phyloP scores from a whole-genome alignment of 2,888 invertebrate genomes.

The Hedya salicella region DNA sequence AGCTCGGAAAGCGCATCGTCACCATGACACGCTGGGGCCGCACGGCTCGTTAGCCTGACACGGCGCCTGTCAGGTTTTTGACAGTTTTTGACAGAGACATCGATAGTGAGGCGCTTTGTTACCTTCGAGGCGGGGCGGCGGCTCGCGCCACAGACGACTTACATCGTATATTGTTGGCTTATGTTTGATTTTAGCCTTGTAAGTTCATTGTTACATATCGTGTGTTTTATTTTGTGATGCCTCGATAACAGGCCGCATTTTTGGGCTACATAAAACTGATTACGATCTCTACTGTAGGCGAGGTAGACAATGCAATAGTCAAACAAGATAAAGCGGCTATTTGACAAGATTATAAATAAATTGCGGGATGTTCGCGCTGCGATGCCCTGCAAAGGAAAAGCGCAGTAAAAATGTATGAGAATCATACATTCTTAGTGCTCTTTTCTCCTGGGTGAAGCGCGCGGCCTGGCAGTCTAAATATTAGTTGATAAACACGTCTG shows the following conservation, averaged over 20 bases:
- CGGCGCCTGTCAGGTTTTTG: constrained; percentile 82
- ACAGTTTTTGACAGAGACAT: constrained; percentile 85
- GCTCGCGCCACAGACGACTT: constrained; percentile 55
- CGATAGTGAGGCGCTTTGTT: constrained; percentile 80
- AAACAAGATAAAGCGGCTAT: constrained; percentile 32
- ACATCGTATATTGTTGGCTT: constrained; percentile 76
- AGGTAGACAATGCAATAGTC: constrained; percentile 33
- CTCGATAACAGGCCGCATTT: constrained; percentile 57
- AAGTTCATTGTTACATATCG: constrained; percentile 72
- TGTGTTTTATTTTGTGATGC: constrained; percentile 65
- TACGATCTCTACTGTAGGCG: constrained; percentile 17
- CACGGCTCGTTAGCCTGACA: constrained; percentile 81
- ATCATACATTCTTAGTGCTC: background rate
- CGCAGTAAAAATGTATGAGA: constrained; percentile 7
- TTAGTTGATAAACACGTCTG: constrained; percentile 68
- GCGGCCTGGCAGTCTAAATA: constrained; percentile 45
- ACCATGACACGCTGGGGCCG: constrained; percentile 62
- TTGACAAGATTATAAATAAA: constrained; percentile 38
- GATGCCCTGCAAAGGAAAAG: background rate
- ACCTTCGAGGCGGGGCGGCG: constrained; percentile 73
- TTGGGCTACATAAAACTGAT: constrained; percentile 30
- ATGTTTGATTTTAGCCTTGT: constrained; percentile 71
- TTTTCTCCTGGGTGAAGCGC: constrained; percentile 14
- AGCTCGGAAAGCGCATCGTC: constrained; percentile 63
- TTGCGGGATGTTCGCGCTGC: constrained; percentile 11